These are phyloP conservation scores for Daboia siamensis DNA, from an alignment of 2,113 vertebrate genomes.

Conservation along the genomic window DNA sequence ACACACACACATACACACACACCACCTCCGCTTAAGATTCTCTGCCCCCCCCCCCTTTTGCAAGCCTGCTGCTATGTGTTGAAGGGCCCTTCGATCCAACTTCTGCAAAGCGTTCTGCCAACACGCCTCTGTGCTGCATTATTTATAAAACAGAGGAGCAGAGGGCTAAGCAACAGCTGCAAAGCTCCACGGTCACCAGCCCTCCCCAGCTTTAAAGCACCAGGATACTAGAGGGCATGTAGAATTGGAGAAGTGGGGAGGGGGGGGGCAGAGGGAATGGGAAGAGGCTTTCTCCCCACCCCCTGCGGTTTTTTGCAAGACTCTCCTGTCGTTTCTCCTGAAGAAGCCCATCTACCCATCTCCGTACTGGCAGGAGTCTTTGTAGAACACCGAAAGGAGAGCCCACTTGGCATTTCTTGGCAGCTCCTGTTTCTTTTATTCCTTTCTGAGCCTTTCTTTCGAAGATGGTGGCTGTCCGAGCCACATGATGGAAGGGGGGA, in stretches of 20 bases:
- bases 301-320: neutral
- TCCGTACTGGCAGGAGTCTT: neutral
- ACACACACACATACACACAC: neutral
- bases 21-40: neutral
- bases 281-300: neutral
- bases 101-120: constrained; percentile 42
- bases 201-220: constrained; percentile 46
- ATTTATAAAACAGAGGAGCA: constrained; percentile 68
- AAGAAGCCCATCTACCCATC: neutral
- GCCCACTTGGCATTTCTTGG: neutral
- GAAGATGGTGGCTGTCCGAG: neutral
- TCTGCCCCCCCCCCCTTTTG: neutral
- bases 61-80: constrained; percentile 12
- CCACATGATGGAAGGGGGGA: neutral
- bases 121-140: constrained; percentile 58
- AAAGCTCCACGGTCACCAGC: constrained; percentile 38
- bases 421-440: neutral
- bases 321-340: neutral
- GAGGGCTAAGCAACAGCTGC: constrained; percentile 59
- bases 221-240: constrained; percentile 45
- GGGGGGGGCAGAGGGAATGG: neutral
- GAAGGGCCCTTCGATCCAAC: constrained; percentile 44
- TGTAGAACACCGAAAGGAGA: neutral
- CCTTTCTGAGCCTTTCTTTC: neutral
- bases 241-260: constrained; percentile 19